A percentile compares a stretch with the other conserved stretches of the same genome.
Conservation (phyloP, 2,113 vertebrate genomes). For the Oophaga pumilio region DNA sequence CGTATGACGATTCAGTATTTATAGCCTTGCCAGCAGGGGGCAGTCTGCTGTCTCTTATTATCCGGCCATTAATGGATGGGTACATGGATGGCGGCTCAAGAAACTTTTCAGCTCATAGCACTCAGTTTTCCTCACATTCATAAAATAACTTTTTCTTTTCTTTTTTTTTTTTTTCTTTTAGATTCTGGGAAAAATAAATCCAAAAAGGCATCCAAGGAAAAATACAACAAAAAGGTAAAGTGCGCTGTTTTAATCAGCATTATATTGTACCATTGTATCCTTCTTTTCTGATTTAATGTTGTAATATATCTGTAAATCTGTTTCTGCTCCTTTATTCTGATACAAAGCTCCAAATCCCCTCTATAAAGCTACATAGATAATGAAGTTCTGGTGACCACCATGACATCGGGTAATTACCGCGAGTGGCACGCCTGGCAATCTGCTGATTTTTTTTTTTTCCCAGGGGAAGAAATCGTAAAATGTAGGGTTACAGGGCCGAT, state of each 20-base stretch:
- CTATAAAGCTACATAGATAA: too few relatives aligned
- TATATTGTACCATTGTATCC: too few relatives aligned
- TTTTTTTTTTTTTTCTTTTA: constrained; percentile 37
- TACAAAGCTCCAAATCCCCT: too few relatives aligned
- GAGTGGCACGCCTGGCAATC: too few relatives aligned
- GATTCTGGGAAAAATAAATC: constrained; percentile 77
- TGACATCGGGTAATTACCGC: too few relatives aligned
- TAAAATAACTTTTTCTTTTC: neutral
- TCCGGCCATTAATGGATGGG: neutral
- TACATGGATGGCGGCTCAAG: neutral
- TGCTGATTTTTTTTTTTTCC: too few relatives aligned
- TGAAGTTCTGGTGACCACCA: too few relatives aligned
- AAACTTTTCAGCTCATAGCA: neutral
- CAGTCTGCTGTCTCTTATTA: constrained; percentile 39
- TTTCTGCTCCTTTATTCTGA: too few relatives aligned
- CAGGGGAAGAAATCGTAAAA: too few relatives aligned
- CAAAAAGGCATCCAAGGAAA: constrained; percentile 86
- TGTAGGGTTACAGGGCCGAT: too few relatives aligned
- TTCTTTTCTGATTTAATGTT: neutral
- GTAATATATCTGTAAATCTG: too few relatives aligned
- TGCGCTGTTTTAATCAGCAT: neutral
- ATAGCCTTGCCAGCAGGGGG: constrained; percentile 8
- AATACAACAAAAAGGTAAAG: constrained; percentile 83
- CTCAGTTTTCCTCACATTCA: neutral
- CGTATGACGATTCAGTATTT: neutral